Base-by-base conservation (phyloP, 2,888 invertebrate species). In the Sceliomorpha sp. region DNA sequence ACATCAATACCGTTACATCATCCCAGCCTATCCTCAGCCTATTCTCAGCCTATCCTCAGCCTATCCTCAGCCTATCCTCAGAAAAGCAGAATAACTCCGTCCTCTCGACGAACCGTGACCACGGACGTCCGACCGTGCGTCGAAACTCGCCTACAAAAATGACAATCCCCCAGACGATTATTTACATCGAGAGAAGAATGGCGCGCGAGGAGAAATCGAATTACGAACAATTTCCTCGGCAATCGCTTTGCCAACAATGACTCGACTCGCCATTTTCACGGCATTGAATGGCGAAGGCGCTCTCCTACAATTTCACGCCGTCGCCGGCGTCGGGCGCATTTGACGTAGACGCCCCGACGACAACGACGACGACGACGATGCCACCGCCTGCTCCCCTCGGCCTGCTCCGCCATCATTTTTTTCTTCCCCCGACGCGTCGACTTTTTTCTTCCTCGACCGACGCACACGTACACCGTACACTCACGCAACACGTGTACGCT, bases 241-340 rank as follows among this genome's bases (percentile, higher is more conserved):
- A 1, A 37, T 34, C 36, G 42, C 24, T n/a, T 42, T 42, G 12
- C 42, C 42, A 26, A 42, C 42, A 42, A 42, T 42, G 26, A 26
- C n/a, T n/a, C 42, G 42, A 42, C 27, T 31, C 32, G 60, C 27
- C 39, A 34, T 48, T 42, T 7, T 15, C 12, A 12, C 29, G 37
- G 37, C 60, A 48, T 70, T 55, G 53, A 70, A 70, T n/a, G n/a
- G n/a, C 24, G 42, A 56, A 40, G 56, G 44, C 37, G n/a, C n/a
- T n/a, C 70, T 55, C 29, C 70, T 70, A 64, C 56, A 40, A 51
- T 70, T 70, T 70, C 70, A 59, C 29, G 48, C 5, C 20, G 53
- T 56, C 60, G 60, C n/a, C 68, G 17, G 36, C 48, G 26, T 24
- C 60, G 44, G 56, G 56, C 51, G 62, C 68, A 56, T 37, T 67